phyloP scores from a whole-genome alignment of 2,113 vertebrate species.

The Python bivittatus region DNA sequence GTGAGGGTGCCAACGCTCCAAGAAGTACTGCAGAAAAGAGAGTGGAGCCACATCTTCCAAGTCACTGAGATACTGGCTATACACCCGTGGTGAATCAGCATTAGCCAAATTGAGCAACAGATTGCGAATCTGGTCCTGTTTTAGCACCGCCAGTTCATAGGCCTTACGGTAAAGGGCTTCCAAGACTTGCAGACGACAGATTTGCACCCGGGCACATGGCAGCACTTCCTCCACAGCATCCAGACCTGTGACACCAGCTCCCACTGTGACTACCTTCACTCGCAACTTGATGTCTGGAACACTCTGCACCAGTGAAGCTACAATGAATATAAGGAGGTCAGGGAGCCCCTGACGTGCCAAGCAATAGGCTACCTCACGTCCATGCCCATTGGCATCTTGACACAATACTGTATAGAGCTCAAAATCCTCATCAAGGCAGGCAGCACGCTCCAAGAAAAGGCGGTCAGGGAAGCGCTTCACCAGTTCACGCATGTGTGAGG shows the following conservation, averaged over 20 bases:
- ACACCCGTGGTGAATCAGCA: slow-evolving; percentile 20
- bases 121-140: slow-evolving; percentile 16
- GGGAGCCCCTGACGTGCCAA: slow-evolving; percentile 25
- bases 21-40: slow-evolving; percentile 28
- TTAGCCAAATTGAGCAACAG: slow-evolving; percentile 36
- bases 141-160: background rate
- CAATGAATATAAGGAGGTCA: slow-evolving; percentile 31
- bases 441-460: slow-evolving; percentile 31
- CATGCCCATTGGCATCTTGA: slow-evolving; percentile 34
- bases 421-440: slow-evolving; percentile 24
- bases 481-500: slow-evolving; percentile 18
- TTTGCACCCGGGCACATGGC: slow-evolving; percentile 32
- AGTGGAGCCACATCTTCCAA: slow-evolving; percentile 19
- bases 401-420: slow-evolving; percentile 42
- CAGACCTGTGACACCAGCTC: slow-evolving; percentile 6
- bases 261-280: slow-evolving; percentile 21
- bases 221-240: slow-evolving; percentile 34
- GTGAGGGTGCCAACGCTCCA: slow-evolving; percentile 41
- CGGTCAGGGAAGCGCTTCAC: slow-evolving; percentile 26
- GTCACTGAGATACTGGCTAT: slow-evolving; percentile 33
- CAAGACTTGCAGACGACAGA: slow-evolving; percentile 39
- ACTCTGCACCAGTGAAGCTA: slow-evolving; percentile 42
- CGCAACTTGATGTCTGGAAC: slow-evolving; percentile 28
- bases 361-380: slow-evolving; percentile 37
- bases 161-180: slow-evolving; percentile 30